Base-by-base conservation (phyloP, 2,888 invertebrate genomes). In the Sepioteuthis lessoniana region DNA sequence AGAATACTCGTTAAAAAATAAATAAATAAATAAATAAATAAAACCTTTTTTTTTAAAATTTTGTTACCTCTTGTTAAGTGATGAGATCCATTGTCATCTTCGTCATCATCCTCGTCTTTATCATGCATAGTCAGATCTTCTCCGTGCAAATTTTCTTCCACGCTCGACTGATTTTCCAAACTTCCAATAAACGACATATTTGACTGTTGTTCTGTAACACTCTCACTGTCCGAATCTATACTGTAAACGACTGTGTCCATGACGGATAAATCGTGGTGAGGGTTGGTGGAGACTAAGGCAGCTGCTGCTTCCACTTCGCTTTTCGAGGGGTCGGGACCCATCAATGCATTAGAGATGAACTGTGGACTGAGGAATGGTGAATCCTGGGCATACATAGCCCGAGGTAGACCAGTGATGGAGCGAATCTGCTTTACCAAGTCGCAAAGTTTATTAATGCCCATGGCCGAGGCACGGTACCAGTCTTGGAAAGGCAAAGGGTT, bases 361-460 rank as follows among this genome's bases (percentile, higher is more conserved):
- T 94, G 93, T 16, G 35, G 47, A 37, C 93, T 92, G 42, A 93
- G 55, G 38, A 50, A 93, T 21, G 93, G 50, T 25, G 93, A 93
- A 38, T 93, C 93, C n/a, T 50, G 93, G 37, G 55, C 60, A 38
- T 93, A 93, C n/a, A 94, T 93, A n/a, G 94, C 94, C 25, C 94
- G 55, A 3, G 95, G 94, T 31, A 96, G 94, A 38, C 96, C 96
- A 2, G 96, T 96, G 21, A 96, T 96, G 50, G 96, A 96, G 25
- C 96, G 95, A 46, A 96, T 96, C 95, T 96, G 96, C 19, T 96
- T 95, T 35, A 96, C 96, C 94, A 96, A 95, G 94, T 96, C 96
- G 93, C 96, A 96, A 2, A 96, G 95, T 94, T 96, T 96, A 94
- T 96, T 96, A 50, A 96, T 96, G 13, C 96, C 96, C 96, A 96